These are phyloP conservation scores for Mobula hypostoma DNA, from an alignment of 2,113 vertebrate genomes.

Conservation along the genomic window DNA sequence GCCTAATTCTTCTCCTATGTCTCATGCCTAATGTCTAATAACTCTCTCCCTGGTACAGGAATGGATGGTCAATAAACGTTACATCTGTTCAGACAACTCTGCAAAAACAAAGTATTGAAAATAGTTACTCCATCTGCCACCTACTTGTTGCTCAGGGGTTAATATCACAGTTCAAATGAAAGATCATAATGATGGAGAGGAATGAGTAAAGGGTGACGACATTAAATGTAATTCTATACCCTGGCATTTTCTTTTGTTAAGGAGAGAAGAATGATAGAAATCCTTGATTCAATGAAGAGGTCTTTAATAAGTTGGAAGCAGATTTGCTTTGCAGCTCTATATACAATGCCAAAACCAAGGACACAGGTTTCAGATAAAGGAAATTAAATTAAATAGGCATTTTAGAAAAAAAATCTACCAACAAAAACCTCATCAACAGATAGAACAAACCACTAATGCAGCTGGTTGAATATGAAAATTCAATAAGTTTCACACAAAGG, in stretches of 20 bases:
- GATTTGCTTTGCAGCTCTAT: neutral
- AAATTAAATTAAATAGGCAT: slow-evolving; percentile 2
- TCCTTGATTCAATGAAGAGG: slow-evolving; percentile 17
- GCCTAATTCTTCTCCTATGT: too few relatives aligned
- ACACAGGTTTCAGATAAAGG: neutral
- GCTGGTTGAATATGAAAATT: neutral
- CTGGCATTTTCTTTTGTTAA: neutral
- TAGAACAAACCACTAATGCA: neutral
- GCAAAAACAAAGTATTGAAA: too few relatives aligned
- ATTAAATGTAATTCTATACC: neutral
- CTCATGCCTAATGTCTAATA: too few relatives aligned
- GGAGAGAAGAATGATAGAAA: neutral
- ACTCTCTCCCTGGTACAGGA: too few relatives aligned
- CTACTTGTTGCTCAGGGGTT: neutral
- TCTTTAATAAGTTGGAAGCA: neutral
- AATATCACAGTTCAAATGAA: neutral
- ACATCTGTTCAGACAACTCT: too few relatives aligned
- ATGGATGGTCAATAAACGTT: too few relatives aligned
- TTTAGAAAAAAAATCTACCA: neutral
- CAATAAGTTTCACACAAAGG: slow-evolving; percentile 5
- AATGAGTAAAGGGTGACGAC: neutral
- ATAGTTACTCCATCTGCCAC: neutral
- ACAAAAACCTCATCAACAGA: neutral
- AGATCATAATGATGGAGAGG: neutral
- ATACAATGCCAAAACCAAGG: neutral